A percentile compares a stretch with the other conserved stretches of the same genome.
phyloP scores from a whole-genome alignment of 2,797 vertebrate species.

The Eospalax fontanierii region DNA sequence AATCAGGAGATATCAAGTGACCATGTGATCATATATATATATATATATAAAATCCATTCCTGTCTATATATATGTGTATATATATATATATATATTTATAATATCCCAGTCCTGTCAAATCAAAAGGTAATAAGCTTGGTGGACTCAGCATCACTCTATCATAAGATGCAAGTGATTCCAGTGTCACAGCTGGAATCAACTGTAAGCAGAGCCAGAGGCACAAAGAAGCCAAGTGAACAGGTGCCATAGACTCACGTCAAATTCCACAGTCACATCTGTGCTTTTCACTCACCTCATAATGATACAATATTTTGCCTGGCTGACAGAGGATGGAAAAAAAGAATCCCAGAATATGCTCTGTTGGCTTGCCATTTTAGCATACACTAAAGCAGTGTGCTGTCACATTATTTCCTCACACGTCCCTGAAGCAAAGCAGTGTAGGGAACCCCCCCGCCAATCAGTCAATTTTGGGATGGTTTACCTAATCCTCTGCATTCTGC shows the following conservation, averaged over 20 bases:
- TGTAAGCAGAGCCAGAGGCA: not conserved
- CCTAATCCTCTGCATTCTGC: not conserved
- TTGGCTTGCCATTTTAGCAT: not conserved
- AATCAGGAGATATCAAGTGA: not conserved
- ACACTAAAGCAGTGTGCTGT: not conserved
- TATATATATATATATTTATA: not conserved
- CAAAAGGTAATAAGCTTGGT: not conserved
- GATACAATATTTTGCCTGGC: not conserved
- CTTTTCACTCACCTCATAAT: not conserved
- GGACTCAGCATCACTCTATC: not conserved
- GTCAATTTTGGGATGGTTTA: not conserved
- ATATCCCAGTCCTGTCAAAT: not conserved
- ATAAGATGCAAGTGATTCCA: not conserved
- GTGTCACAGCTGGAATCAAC: not conserved
- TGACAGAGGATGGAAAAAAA: not conserved
- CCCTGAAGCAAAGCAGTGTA: not conserved
- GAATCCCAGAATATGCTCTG: not conserved
- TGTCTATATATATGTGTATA: too few species aligned
- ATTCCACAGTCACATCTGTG: not conserved
- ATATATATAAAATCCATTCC: too few species aligned
- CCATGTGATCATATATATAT: not conserved
- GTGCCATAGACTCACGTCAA: not conserved
- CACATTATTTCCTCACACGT: not conserved
- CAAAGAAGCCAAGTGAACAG: not conserved
- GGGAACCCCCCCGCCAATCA: not conserved